Base-by-base conservation (phyloP, 1,140 invertebrate species). In the Zaprionus lachaisei region DNA sequence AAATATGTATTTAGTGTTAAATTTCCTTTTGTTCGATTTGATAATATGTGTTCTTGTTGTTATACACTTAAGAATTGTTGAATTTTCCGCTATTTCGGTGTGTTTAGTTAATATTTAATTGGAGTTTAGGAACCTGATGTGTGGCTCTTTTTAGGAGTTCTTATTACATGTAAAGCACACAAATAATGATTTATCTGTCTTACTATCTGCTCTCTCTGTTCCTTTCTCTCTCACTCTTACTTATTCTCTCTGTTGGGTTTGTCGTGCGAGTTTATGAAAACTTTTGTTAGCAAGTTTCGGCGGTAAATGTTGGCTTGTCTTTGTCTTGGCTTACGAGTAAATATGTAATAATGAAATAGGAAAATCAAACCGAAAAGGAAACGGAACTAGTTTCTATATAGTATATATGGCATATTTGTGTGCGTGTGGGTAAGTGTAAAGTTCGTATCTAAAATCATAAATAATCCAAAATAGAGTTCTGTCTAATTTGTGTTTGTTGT, bases 61-160 rank as follows among this genome's bases (percentile, higher is more conserved):
- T 70, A 60, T 47, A 82, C 64, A 76, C 62, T 70, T 73, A 58
- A 65, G 60, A 69, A 47, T 64, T 85, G 31, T 71, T 34, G 17
- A 61, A 47, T 65, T 49, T 70, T 64, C 56, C 54, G 56, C 57
- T 73, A 61, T 86, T 62, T 55, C 28, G 38, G 41, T 55, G 66
- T 51, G 75, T 66, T 61, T 15, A 58, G 66, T 51, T 56, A 41
- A 58, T 71, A 44, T 57, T 68, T 66, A 69, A 57, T 81, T 76
- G 65, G 82, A 81, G 54, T 68, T 72, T 89, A 89, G 83, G 83
- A 87, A 89, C 85, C 81, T 79, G 83, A 41, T 68, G 63, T 49
- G 62, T 82, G 83, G 83, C 80, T 81, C 80, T 49, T 34, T 56
- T 34, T 63, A 57, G 67, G 60, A 75, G 54, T 75, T 75, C 31